These are phyloP conservation scores for Podarcis cretensis DNA, from an alignment of 2,113 vertebrate species.

Conservation along the genomic window DNA sequence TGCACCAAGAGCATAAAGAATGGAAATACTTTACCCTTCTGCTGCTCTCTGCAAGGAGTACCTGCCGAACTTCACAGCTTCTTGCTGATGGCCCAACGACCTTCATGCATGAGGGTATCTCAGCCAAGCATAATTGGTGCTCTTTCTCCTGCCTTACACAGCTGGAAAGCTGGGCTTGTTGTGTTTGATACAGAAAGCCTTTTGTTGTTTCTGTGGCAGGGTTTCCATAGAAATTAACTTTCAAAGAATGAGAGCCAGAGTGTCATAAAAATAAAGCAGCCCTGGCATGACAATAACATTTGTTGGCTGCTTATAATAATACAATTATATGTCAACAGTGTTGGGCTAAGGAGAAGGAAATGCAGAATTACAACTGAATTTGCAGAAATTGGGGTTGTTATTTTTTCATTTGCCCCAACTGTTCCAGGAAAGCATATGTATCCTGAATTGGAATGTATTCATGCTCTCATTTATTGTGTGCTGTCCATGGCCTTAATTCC, in stretches of 20 bases:
- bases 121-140: conserved; percentile 18
- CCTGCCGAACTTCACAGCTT: conserved; percentile 24
- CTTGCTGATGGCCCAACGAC: not conserved
- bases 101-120: not conserved
- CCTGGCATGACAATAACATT: not conserved
- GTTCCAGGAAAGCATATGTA: not conserved
- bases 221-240: conserved; percentile 55
- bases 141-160: conserved; percentile 20
- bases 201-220: conserved; percentile 31
- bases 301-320: conserved; percentile 2
- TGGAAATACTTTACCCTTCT: not conserved
- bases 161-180: conserved; percentile 39
- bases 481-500: too few species aligned
- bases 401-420: not conserved
- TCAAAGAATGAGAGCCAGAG: conserved; percentile 22
- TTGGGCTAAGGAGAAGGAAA: not conserved
- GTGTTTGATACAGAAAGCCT: conserved; percentile 36
- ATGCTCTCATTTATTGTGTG: not conserved
- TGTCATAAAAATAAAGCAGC: conserved; percentile 15
- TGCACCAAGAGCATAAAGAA: conserved; percentile 20
- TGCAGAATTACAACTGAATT: not conserved
- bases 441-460: not conserved
- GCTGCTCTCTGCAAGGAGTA: not conserved
- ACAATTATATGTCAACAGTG: not conserved
- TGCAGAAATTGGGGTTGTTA: not conserved